Conservation (phyloP, 2,113 vertebrate species). For the Tachuris rubrigastra region DNA sequence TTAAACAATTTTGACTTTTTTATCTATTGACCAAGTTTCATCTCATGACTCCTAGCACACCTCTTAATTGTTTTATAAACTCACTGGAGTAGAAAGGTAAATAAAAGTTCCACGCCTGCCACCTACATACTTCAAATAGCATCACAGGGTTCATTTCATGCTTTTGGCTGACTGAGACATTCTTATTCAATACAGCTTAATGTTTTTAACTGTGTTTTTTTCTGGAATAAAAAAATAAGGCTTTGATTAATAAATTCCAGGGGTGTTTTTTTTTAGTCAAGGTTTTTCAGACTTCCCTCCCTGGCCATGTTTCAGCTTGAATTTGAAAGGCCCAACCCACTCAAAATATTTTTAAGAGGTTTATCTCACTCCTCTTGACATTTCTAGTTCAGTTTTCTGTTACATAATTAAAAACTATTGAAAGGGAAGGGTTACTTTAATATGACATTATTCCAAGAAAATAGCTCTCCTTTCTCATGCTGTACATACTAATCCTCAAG, state of each 20-base stretch:
- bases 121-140: constrained; percentile 33
- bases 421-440: neutral
- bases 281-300: neutral
- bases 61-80: constrained; percentile 40
- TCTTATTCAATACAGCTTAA: neutral
- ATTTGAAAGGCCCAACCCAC: neutral
- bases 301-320: neutral
- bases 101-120: neutral
- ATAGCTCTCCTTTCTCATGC: neutral
- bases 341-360: neutral
- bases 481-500: neutral
- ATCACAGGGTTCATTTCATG: constrained; percentile 1
- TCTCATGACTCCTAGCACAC: constrained; percentile 1
- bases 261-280: neutral
- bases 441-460: neutral
- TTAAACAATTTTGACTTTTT: neutral
- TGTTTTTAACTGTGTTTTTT: constrained; percentile 17
- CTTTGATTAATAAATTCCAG: constrained; percentile 38
- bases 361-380: neutral
- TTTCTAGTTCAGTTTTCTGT: neutral
- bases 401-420: neutral
- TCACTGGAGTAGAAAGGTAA: constrained; percentile 3
- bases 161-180: neutral
- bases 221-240: neutral
- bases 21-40: neutral